These are phyloP conservation scores for Recurvirostra avosetta DNA, from an alignment of 2,113 vertebrate species.

Conservation along the genomic window DNA sequence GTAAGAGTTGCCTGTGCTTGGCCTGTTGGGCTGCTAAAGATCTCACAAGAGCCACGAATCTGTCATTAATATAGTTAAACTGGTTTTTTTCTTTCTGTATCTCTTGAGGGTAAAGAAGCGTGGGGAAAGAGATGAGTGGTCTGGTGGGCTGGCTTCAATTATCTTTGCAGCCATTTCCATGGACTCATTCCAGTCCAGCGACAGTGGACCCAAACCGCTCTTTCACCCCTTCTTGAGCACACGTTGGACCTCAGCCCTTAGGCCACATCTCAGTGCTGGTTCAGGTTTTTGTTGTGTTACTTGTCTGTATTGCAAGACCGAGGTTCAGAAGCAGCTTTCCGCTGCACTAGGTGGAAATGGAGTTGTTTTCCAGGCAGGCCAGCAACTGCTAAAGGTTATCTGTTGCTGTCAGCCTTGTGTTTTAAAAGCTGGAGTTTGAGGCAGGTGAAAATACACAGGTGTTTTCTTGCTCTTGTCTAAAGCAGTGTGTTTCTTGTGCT, in stretches of 20 bases:
- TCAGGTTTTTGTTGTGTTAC: neutral
- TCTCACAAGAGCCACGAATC: neutral
- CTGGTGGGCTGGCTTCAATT: neutral
- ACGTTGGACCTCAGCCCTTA: rapidly evolving
- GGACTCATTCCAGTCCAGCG: neutral
- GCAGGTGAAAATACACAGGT: neutral
- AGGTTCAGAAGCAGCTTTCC: neutral
- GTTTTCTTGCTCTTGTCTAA: neutral
- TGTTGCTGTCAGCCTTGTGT: neutral
- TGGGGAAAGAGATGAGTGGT: neutral
- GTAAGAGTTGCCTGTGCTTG: neutral
- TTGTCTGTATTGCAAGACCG: neutral
- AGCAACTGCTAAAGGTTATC: neutral
- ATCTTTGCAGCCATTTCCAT: neutral
- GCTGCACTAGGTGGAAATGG: neutral
- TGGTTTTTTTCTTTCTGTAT: neutral
- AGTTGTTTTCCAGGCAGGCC: neutral
- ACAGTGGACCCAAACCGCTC: neutral
- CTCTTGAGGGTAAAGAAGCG: neutral
- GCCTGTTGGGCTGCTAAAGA: neutral
- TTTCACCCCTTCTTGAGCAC: neutral
- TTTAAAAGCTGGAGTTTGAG: neutral
- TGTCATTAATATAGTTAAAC: neutral
- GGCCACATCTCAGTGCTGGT: neutral
- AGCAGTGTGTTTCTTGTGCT: neutral